Evolutionary conservation across 2,113 vertebrate species (phyloP).

Genomic region (Chaetura pelagica): DNA sequence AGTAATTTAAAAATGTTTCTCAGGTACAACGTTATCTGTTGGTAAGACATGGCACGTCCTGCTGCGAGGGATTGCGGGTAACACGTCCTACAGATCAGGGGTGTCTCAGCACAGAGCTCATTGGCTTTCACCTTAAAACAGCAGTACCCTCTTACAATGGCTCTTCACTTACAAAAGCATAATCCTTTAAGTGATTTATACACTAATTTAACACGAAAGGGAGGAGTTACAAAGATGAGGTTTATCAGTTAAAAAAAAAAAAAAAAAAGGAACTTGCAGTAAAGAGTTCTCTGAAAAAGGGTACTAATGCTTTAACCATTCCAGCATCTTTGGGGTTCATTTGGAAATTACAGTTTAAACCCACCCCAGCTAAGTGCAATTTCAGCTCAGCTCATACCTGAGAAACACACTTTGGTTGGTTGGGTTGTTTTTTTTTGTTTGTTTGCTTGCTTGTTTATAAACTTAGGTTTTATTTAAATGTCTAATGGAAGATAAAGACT

Average conservation of each 20-base stretch:
- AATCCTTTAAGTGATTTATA: too few relatives aligned
- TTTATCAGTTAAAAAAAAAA: neutral
- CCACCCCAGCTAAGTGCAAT: constrained; percentile 53
- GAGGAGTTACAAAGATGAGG: neutral
- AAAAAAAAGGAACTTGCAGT: neutral
- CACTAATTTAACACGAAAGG: neutral
- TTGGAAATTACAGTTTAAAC: constrained; percentile 44
- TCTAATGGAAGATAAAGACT: constrained; percentile 96
- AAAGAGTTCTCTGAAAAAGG: constrained; percentile 64
- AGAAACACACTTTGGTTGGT: constrained; percentile 86
- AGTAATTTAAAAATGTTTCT: constrained; percentile 88
- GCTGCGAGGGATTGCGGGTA: neutral
- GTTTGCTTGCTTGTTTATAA: constrained; percentile 40
- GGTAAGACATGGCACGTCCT: constrained; percentile 39
- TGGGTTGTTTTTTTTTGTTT: neutral
- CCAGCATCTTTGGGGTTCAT: constrained; percentile 29
- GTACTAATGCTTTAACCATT: constrained; percentile 70
- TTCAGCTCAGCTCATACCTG: constrained; percentile 84
- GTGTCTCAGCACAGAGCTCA: neutral
- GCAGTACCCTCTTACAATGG: constrained; percentile 52
- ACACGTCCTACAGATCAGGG: constrained; percentile 17
- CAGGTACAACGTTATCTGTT: constrained; percentile 83
- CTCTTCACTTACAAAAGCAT: constrained; percentile 9
- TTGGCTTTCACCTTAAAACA: constrained; percentile 8
- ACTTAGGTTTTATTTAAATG: constrained; percentile 80